Evolutionary conservation across 1,140 invertebrate genomes (phyloP), one percentile per base, ranked within the genome.

Genomic region (Meloidogyne hapla): DNA sequence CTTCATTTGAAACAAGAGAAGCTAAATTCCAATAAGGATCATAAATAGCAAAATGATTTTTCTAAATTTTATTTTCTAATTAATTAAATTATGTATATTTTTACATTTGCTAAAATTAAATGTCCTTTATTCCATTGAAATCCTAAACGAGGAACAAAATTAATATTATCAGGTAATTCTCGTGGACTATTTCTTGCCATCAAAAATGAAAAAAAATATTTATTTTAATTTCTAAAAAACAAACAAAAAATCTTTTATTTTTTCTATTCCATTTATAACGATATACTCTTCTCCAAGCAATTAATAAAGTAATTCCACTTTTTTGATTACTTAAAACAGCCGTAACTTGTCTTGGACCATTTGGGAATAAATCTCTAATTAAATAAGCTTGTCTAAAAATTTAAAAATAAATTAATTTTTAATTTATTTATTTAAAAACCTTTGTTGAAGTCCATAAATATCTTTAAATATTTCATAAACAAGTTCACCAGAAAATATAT

Each of bases 101-200:
- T 23, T 63, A 77, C 79, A 81, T 81, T 80, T 40, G 74, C 71
- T n/a, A 81, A 42, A 42, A 81, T 76, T 63, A 81, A 68, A 75
- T 81, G 63, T 26, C 80, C 80, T 63, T 81, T 80, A 42, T 69
- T 82, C 80, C 80, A 81, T 48, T 81, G 80, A 38, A 81, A 81
- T 56, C 67, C 80, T 8, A 78, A 33, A 21, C 12, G n/a, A 10
- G 80, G 80, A 18, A 74, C 21, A 71, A 81, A 81, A 33, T 65
- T 65, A 48, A 80, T 61, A 21, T 77, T 80, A 9, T 42, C 23
- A 62, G 56, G 45, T 26, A 81, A 63, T n/a, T 64, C 13, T 56
- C 69, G 74, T 23, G 80, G 80, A 66, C 79, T 81, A 13, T 81
- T 79, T 25, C 71, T 62, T 21, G 79, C 79, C 40, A 74, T 40